phyloP scores from a whole-genome alignment of 2,888 invertebrate species.

The Orthosia cruda region DNA sequence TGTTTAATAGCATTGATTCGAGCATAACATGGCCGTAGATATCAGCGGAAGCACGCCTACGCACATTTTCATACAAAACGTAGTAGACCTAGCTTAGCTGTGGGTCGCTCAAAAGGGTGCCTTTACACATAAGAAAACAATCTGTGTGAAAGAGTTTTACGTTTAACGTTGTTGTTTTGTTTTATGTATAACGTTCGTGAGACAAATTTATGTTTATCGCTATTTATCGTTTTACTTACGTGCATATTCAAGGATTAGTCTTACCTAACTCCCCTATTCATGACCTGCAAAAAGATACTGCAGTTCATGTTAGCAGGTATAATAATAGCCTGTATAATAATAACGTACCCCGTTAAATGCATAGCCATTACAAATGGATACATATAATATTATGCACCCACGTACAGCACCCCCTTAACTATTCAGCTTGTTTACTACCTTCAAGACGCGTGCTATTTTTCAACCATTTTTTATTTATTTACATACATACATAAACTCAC shows the following conservation, averaged over 20 bases:
- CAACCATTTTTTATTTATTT: too few relatives aligned
- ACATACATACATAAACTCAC: too few relatives aligned
- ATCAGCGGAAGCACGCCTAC: background rate
- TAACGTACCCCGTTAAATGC: too few relatives aligned
- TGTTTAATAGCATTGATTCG: background rate
- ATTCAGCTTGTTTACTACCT: too few relatives aligned
- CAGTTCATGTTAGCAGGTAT: too few relatives aligned
- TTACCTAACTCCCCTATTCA: too few relatives aligned
- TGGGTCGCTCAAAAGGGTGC: background rate
- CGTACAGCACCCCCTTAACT: too few relatives aligned
- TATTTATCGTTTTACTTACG: constrained; percentile 3
- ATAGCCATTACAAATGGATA: too few relatives aligned
- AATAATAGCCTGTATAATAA: too few relatives aligned
- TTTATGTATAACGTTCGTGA: constrained; percentile 7
- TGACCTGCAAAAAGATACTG: too few relatives aligned
- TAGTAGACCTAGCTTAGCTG: background rate
- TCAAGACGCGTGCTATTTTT: too few relatives aligned
- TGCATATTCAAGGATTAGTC: background rate
- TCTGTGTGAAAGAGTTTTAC: background rate
- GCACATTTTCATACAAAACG: background rate
- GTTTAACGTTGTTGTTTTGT: background rate
- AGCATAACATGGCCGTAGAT: background rate
- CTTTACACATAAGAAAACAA: background rate
- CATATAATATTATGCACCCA: too few relatives aligned
- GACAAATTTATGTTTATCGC: background rate